A percentile compares a stretch with the other conserved stretches of the same genome.
These are phyloP conservation scores for Paramisgurnus dabryanus DNA, from an alignment of 2,113 vertebrate genomes.

Conservation along the genomic window DNA sequence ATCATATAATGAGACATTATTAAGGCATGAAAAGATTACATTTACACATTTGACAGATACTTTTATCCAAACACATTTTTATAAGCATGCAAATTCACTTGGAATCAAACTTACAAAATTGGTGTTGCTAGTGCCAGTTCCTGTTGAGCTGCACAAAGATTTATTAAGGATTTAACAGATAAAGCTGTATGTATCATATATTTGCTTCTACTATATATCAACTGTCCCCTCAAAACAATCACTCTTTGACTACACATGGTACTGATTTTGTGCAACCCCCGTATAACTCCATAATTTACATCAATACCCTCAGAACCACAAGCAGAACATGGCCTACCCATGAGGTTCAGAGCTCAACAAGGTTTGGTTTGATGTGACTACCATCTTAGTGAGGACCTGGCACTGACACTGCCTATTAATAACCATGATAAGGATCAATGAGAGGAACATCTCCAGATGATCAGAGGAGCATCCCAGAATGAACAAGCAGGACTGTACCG, in stretches of 20 bases:
- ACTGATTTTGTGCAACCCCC: background rate
- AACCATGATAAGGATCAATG: conserved; percentile 63
- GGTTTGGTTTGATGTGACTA: conserved; percentile 42
- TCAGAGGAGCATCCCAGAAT: conserved; percentile 65
- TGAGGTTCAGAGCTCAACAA: conserved; percentile 41
- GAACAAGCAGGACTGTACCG: conserved; percentile 58
- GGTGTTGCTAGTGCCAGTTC: too few relatives aligned
- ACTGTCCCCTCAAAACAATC: background rate
- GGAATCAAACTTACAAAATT: too few relatives aligned
- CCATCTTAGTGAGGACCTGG: conserved; percentile 34
- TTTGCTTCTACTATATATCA: background rate
- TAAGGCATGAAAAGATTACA: background rate
- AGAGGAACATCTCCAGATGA: conserved; percentile 60
- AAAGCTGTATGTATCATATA: background rate
- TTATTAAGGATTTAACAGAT: background rate
- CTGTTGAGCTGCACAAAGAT: too few relatives aligned
- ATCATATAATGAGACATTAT: background rate
- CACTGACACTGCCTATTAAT: conserved; percentile 45
- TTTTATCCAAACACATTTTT: too few relatives aligned
- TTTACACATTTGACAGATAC: too few relatives aligned
- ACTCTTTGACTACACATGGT: conserved; percentile 2
- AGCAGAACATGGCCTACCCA: conserved; percentile 23
- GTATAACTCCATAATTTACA: conserved; percentile 32
- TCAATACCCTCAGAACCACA: conserved; percentile 8
- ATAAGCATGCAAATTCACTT: too few relatives aligned